Evolutionary conservation across 1,140 invertebrate species (phyloP), one percentile per base, ranked within the genome.

Genomic region (Drosophila nikananu): DNA sequence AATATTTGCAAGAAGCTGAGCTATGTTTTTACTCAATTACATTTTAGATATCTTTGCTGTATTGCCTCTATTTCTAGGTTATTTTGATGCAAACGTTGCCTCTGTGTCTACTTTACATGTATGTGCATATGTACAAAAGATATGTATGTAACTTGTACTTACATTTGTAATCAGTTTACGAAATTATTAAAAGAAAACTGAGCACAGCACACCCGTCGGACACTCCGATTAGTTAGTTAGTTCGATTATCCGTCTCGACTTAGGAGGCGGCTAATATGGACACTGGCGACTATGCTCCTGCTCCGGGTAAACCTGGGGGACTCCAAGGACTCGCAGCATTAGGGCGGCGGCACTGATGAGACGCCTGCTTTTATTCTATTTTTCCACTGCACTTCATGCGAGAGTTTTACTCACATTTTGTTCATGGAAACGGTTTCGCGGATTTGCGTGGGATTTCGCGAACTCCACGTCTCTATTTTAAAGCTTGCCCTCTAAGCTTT

Each of bases 401-500:
- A 25, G 54, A 23, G 54, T 39, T 39, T 39, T 39, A 39, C 54
- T 39, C 54, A 57, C 54, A 57, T 57, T 57, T 57, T 39, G 35
- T 57, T 25, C 54, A 57, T 39, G 21, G 21, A 57, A 57, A 12
- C 54, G 35, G 32, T 57, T 23, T 57, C 54, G 35, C 35, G 35
- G 54, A 57, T 57, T 57, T 57, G 54, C 54, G 54, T 57, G 54
- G 54, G 54, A 39, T 57, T 57, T 39, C 54, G 54, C 54, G 35
- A 57, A 39, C 37, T 12, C 35, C 54, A 57, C 54, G 54, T 57
- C 35, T 57, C 35, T 57, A 57, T 25, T 57, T 57, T 39, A 57
- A 57, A 57, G 54, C 54, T 57, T 57, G 54, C 54, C 54, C 54
- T 15, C 54, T 39, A 57, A 57, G 54, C 54, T 57, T 57, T 57